Base-by-base conservation (phyloP, 2,113 vertebrate species). In the Clupea harengus region DNA sequence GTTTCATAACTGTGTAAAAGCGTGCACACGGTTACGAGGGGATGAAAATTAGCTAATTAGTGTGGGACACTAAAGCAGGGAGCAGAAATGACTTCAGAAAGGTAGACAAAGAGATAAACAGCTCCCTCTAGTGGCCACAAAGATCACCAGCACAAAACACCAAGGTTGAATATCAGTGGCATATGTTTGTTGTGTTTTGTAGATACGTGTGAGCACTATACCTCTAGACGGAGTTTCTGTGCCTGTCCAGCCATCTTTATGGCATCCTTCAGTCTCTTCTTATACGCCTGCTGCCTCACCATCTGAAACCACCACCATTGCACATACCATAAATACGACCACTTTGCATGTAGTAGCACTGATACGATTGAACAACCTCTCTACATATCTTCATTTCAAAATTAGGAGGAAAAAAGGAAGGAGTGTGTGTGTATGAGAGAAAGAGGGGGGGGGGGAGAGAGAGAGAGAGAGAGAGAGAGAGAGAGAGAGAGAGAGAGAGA, bases 41-140 rank as follows among this genome's bases (percentile, higher is more conserved):
- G 52, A 54, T 54, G 4, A 18, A 54, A 54, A 54, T 54, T 2
- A 54, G 52, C 4, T 54, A 2, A 54, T 54, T 54, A 15, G 0
- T 54, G 52, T 54, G 52, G 52, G 47, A 49, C 47, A 11, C 47
- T 49, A 11, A 25, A 45, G n/a, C 39, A 25, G 22, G 47, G 17
- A 78, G 45, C 39, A 39, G 39, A 81, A 44, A 32, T 20, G 8
- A 20, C 44, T 39, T n/a, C 44, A 54, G 15, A 17, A 13, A 54
- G 47, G 22, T 22, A 54, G 28, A 44, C 25, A 25, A 82, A 45
- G 44, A 46, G 64, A 28, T 72, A 28, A 86, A 82, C 28, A 50
- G 81, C 87, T 83, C 87, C 82, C 81, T 85, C 87, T 88, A 83
- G 64, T 85, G 84, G 81, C 5, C 45, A 13, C 11, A 47, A 8